Conservation (phyloP, 92 coral and sea anemone genomes). For the Zoanthus solanderi region DNA sequence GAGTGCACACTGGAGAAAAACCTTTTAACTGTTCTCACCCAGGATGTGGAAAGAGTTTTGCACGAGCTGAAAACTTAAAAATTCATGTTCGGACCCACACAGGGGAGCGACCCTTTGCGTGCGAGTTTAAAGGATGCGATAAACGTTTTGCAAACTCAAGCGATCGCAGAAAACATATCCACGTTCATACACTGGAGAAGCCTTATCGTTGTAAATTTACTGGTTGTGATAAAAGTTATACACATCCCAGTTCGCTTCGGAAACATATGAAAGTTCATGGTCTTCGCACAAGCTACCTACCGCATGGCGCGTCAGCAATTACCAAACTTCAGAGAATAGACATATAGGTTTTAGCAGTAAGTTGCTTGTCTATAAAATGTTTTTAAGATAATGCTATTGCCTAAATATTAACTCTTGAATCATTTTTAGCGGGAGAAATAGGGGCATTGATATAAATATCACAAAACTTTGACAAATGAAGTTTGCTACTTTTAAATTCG, state of each 20-base stretch:
- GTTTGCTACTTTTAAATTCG: no score
- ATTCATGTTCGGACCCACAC: slow-evolving; percentile 96
- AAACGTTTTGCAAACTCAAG: slow-evolving; percentile 98
- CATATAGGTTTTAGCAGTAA: not conserved
- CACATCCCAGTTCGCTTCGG: slow-evolving; percentile 96
- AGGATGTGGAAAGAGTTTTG: slow-evolving; percentile 93
- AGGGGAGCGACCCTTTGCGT: slow-evolving; percentile 96
- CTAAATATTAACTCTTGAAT: no score
- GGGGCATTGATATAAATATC: no score
- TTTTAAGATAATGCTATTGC: no score
- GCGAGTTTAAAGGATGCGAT: slow-evolving; percentile 95
- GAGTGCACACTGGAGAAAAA: slow-evolving; percentile 98
- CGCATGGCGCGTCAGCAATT: slow-evolving; percentile 33
- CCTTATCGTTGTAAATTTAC: slow-evolving; percentile 96
- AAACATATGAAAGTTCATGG: slow-evolving; percentile 97
- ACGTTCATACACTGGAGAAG: slow-evolving; percentile 95
- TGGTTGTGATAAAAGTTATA: slow-evolving; percentile 96
- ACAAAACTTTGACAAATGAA: no score
- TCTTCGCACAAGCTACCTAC: slow-evolving; percentile 51
- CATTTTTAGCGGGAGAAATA: no score
- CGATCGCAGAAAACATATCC: slow-evolving; percentile 95
- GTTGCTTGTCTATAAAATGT: no score
- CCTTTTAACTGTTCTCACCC: slow-evolving; percentile 93
- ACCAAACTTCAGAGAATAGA: slow-evolving; percentile 42
- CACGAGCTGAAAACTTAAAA: slow-evolving; percentile 97